Conservation (phyloP, 2,797 vertebrate genomes). For the Ptychobarbus kaznakovi region DNA sequence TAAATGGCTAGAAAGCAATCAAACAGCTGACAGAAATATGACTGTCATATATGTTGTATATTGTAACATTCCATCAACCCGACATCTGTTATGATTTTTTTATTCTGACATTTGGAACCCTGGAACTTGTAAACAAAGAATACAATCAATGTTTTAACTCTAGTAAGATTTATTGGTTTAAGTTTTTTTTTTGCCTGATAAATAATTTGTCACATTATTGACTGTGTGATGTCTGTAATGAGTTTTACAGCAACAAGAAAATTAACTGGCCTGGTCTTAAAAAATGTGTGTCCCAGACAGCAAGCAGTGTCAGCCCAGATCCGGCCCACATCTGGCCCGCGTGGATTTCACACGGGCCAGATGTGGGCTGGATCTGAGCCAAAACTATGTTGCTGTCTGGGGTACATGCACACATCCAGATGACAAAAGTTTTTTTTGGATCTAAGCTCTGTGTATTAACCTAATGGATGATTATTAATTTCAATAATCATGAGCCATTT, state of each 20-base stretch:
- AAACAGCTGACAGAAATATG: background rate
- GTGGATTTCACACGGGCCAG: too few species aligned
- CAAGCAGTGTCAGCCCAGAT: too few species aligned
- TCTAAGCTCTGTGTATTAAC: background rate
- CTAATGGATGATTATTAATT: background rate
- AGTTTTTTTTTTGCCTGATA: background rate
- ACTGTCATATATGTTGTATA: background rate
- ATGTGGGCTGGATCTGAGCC: too few species aligned
- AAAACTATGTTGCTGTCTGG: too few species aligned
- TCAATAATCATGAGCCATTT: background rate
- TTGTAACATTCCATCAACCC: background rate
- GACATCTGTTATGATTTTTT: background rate
- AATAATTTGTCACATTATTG: background rate
- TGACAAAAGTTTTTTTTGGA: background rate
- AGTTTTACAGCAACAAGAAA: constrained; percentile 1
- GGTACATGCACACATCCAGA: background rate
- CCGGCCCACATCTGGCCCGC: too few species aligned
- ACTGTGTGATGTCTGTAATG: background rate
- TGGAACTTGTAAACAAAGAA: background rate
- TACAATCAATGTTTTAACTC: background rate
- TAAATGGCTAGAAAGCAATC: background rate
- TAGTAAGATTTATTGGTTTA: background rate
- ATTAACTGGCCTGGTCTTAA: background rate
- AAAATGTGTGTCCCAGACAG: background rate
- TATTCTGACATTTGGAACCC: background rate